Conservation (phyloP, 2,113 vertebrate genomes). For the Nymphicus hollandicus region DNA sequence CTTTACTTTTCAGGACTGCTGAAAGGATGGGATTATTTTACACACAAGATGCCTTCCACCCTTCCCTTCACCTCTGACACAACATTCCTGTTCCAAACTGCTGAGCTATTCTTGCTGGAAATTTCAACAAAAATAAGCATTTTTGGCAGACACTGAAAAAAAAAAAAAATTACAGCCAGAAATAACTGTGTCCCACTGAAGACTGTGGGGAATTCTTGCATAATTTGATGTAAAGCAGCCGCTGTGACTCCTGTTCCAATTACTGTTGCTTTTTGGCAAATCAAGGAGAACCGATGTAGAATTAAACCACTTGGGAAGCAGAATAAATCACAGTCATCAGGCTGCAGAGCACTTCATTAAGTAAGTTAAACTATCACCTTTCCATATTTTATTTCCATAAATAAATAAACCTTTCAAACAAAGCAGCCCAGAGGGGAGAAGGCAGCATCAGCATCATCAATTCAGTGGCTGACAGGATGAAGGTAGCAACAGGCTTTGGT, state of each 20-base stretch:
- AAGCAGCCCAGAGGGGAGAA: neutral
- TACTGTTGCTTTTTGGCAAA: neutral
- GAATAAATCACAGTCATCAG: constrained; percentile 1
- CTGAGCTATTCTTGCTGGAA: neutral
- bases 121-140: neutral
- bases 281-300: neutral
- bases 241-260: neutral
- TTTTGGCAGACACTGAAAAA: neutral
- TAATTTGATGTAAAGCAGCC: neutral
- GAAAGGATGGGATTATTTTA: neutral
- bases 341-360: neutral
- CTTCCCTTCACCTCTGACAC: neutral
- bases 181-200: neutral
- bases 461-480: neutral
- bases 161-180: neutral
- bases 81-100: neutral
- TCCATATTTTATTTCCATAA: neutral
- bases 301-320: neutral
- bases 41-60: neutral
- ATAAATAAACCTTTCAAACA: neutral
- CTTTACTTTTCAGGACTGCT: neutral
- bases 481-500: neutral
- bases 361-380: neutral
- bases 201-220: neutral
- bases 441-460: neutral